Conservation (phyloP, 2,888 invertebrate species). For the Tiliacea citrago region DNA sequence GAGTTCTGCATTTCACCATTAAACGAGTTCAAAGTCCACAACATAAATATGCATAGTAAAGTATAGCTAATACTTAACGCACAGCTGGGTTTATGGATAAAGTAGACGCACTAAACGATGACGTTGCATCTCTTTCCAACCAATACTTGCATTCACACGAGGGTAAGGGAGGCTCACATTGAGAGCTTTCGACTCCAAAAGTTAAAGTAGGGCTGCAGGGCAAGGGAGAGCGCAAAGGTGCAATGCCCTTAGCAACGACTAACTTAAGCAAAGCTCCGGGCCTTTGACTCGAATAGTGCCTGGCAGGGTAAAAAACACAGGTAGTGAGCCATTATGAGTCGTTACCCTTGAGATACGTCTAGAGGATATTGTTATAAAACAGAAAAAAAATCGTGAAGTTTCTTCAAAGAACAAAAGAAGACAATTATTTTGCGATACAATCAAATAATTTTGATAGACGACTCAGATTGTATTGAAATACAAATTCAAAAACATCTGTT, state of each 20-base stretch:
- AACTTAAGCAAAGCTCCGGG: slow-evolving; percentile 84
- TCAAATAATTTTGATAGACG: slow-evolving; percentile 2
- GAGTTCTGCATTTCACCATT: slow-evolving; percentile 84
- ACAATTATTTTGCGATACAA: slow-evolving; percentile 37
- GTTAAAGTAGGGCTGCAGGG: slow-evolving; percentile 89
- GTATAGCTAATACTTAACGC: slow-evolving; percentile 80
- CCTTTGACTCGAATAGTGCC: slow-evolving; percentile 85
- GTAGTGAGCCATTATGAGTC: slow-evolving; percentile 86
- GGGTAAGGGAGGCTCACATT: slow-evolving; percentile 81
- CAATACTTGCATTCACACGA: slow-evolving; percentile 75
- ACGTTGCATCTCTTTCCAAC: slow-evolving; percentile 87
- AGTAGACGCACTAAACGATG: slow-evolving; percentile 79
- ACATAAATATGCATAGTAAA: slow-evolving; percentile 83
- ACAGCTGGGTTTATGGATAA: slow-evolving; percentile 84
- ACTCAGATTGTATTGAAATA: slow-evolving; percentile 7
- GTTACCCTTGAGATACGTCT: slow-evolving; percentile 88
- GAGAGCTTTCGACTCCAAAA: slow-evolving; percentile 82
- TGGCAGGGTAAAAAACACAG: slow-evolving; percentile 87
- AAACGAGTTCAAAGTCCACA: slow-evolving; percentile 89
- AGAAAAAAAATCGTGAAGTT: slow-evolving; percentile 44
- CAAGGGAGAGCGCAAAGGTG: slow-evolving; percentile 89
- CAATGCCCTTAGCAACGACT: slow-evolving; percentile 88
- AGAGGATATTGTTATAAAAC: slow-evolving; percentile 80
- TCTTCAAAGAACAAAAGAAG: slow-evolving; percentile 55
- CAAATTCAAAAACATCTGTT: slow-evolving; percentile 35